Evolutionary conservation across 2,888 invertebrate genomes (phyloP).

Genomic region (Xiphydria camelus): DNA sequence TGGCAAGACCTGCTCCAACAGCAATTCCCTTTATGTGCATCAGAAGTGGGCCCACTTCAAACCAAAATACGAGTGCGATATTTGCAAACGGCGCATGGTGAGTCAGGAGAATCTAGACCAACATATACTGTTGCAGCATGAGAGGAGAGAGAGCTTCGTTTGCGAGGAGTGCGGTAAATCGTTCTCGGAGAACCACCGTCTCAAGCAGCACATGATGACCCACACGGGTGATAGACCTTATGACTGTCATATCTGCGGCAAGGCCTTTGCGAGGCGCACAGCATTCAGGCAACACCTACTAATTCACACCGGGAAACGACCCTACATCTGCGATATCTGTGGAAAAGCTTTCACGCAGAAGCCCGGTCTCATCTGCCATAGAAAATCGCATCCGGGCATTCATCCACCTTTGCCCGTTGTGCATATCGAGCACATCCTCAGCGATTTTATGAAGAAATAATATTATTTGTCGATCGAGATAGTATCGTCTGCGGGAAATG

Average conservation of each 20-base stretch:
- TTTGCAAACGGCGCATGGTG: constrained; percentile 42
- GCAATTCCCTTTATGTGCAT: constrained; percentile 46
- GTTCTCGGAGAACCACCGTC: constrained; percentile 8
- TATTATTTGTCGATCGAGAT: too few relatives aligned
- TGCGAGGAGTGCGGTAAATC: constrained; percentile 14
- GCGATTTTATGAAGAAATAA: constrained; percentile 14
- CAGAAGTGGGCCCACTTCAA: constrained; percentile 50
- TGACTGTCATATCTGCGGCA: constrained; percentile 11
- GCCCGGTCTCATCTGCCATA: constrained; percentile 12
- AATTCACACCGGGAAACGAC: constrained; percentile 30
- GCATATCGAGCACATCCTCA: constrained; percentile 6
- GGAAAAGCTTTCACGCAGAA: constrained; percentile 14
- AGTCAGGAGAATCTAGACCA: constrained; percentile 45
- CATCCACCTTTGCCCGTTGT: constrained; percentile 8
- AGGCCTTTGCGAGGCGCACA: constrained; percentile 10
- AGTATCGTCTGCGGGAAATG: too few relatives aligned
- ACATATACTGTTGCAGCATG: constrained; percentile 28
- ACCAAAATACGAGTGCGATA: constrained; percentile 43
- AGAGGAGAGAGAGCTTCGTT: constrained; percentile 8
- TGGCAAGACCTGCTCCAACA: constrained; percentile 47
- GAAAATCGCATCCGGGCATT: constrained; percentile 11
- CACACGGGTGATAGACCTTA: constrained; percentile 10
- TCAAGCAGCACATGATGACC: constrained; percentile 16
- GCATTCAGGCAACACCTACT: constrained; percentile 32
- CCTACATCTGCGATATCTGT: constrained; percentile 13